Evolutionary conservation across 92 coral and sea anemone genomes (phyloP).

Genomic region (Muricea muricata): DNA sequence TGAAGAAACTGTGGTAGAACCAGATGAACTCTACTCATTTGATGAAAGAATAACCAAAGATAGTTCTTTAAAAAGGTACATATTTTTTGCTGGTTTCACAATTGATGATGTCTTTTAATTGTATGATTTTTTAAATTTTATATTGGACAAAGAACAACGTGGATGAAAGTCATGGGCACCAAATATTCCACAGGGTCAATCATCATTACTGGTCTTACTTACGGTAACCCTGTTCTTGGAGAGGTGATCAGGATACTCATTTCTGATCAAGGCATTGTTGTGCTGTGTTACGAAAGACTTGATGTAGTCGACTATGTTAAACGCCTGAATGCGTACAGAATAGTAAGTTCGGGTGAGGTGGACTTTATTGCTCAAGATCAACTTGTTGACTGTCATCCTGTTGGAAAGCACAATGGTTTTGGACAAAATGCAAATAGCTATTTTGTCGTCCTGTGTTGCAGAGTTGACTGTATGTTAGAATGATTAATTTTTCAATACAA

Average conservation of each 20-base stretch:
- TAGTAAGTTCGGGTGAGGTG: constrained; percentile 21
- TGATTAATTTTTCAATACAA: not conserved
- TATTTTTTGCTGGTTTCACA: no score
- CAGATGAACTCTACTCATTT: not conserved
- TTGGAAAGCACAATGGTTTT: constrained; percentile 51
- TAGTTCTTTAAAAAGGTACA: not conserved
- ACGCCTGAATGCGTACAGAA: constrained; percentile 48
- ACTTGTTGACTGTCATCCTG: constrained; percentile 52
- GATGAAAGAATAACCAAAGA: not conserved
- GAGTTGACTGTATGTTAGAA: constrained; percentile 46
- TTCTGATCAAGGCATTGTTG: constrained; percentile 36
- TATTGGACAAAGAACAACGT: constrained; percentile 36
- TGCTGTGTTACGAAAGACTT: constrained; percentile 42
- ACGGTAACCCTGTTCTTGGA: constrained; percentile 58
- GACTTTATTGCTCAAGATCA: constrained; percentile 32
- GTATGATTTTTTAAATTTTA: not conserved
- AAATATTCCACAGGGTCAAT: constrained; percentile 40
- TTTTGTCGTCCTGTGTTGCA: constrained; percentile 43
- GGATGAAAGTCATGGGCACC: constrained; percentile 58
- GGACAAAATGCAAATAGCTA: constrained; percentile 37
- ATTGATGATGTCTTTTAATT: no score
- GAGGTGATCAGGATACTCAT: constrained; percentile 36
- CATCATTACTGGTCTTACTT: constrained; percentile 51
- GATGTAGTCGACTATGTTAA: constrained; percentile 24
- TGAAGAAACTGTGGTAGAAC: not conserved